phyloP scores from a whole-genome alignment of 1,140 invertebrate species.

The Plectus sambesii region DNA sequence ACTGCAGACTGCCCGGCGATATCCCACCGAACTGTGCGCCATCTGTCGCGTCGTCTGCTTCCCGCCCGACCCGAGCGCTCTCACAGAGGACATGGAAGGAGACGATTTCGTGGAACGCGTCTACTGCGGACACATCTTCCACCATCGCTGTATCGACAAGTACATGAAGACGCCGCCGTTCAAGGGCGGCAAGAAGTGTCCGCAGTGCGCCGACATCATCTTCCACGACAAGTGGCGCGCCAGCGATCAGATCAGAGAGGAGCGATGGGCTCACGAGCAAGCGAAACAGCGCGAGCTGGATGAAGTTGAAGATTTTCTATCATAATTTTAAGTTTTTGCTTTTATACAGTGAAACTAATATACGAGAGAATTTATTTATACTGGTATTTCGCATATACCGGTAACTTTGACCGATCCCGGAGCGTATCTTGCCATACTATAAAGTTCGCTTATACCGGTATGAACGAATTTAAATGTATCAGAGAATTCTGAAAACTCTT shows the following conservation, averaged over 20 bases:
- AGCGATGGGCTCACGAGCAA: conserved; percentile 65
- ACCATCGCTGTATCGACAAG: conserved; percentile 59
- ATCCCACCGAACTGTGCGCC: conserved; percentile 57
- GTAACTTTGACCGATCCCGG: no score
- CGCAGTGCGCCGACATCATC: conserved; percentile 56
- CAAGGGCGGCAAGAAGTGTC: conserved; percentile 58
- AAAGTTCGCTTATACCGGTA: no score
- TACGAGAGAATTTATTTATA: no score
- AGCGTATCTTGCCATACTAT: no score
- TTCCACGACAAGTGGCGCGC: conserved; percentile 65
- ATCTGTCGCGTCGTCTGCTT: conserved; percentile 56
- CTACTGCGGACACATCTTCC: conserved; percentile 65
- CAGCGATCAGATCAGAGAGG: conserved; percentile 60
- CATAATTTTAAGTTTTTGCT: no score
- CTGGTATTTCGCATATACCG: no score
- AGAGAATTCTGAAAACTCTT: no score
- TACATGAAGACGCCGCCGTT: conserved; percentile 67
- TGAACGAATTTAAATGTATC: no score
- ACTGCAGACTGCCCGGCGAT: conserved; percentile 53
- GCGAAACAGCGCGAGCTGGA: conserved; percentile 61
- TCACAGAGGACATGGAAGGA: conserved; percentile 9
- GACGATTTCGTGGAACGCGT: conserved; percentile 57
- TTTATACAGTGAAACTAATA: no score
- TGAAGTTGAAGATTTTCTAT: conserved; percentile 65
- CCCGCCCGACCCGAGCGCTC: conserved; percentile 53